Base-by-base conservation (phyloP, 2,888 invertebrate species). In the Tachina lurida region DNA sequence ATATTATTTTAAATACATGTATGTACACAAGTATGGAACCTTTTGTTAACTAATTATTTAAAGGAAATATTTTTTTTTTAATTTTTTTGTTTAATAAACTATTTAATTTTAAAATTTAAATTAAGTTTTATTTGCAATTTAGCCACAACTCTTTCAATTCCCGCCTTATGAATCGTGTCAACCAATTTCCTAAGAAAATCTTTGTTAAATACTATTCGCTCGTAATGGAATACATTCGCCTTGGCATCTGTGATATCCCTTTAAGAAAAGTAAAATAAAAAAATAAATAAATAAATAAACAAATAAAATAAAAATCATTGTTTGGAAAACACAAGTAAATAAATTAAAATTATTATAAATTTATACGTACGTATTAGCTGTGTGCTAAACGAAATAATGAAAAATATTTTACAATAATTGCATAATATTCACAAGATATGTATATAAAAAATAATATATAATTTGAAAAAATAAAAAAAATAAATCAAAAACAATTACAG, bases 141-240 rank as follows among this genome's bases (percentile, higher is more conserved):
- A 19, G 31, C 8, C 58, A 31, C 12, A 58, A 31, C 4, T 31
- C 31, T 31, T 45, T 63, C 9, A 54, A 43, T 78, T 79, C 54
- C 45, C 70, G 45, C 70, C 49, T 60, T 10, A 41, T 13, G 60
- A 63, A 47, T 62, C 19, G 54, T 56, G 54, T 79, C 45, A 67
- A 17, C 47, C 15, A 63, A 56, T 70, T 79, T 70, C 41, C 41
- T 19, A 41, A 75, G 22, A 45, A 31, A 63, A 52, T 71, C 17
- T 19, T 31, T 71, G 58, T 93, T 93, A 94, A 92, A 94, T 93
- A 93, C 94, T 94, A 93, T 94, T 94, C 92, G 93, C 93, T 91
- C 94, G 94, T 90, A 94, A 93, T 91, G 94, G 94, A 93, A 94
- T 94, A 93, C 94, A 94, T 93, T 94, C 94, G 92, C 94, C 94